Base-by-base conservation (phyloP, 2,888 invertebrate species). In the Lycaena phlaeas region DNA sequence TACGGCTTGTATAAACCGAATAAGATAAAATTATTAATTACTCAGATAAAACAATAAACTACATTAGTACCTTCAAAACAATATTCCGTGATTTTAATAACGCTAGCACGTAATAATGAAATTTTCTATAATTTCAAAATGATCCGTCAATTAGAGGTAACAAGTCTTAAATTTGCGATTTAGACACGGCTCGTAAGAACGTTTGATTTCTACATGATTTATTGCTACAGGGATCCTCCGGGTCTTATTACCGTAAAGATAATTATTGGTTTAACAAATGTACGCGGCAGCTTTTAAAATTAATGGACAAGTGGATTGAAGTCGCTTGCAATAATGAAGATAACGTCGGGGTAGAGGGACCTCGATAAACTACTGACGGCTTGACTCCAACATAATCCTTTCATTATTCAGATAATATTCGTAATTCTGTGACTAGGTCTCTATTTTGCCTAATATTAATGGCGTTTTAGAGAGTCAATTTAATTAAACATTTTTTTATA, bases 301-400 rank as follows among this genome's bases (percentile, higher is more conserved):
- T 73, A 81, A 79, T 77, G 78, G 72, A 71, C 61, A 69, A 61
- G 67, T 68, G 77, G 78, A 79, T 77, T 73, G 72, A 76, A 78
- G 65, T 70, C 64, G 66, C 66, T 55, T 73, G 61, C 65, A 62
- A 69, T 77, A 81, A 79, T 79, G 77, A 79, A 81, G 81, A 79
- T 81, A 79, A 76, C 70, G 64, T 48, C 51, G 51, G 60, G 55
- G 62, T 61, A 65, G 79, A 79, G 75, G 68, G 60, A 39, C 44
- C 40, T 51, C 62, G 79, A 81, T 81, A 78, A 77, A 67, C 56
- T 61, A 57, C 61, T 81, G 81, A 79, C 79, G 77, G 68, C 72
- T 9, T 9, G 9, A 9, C 61, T 60, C 48, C 41, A 50, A 58
- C 75, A 79, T 78, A 79, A 78, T 58, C 52, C 64, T 68, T 77